Evolutionary conservation across 30 jellyfish, hydroid and myxozoan genomes (phyloP), one percentile per base, ranked within the genome.

Genomic region (Aurelia coerulea): DNA sequence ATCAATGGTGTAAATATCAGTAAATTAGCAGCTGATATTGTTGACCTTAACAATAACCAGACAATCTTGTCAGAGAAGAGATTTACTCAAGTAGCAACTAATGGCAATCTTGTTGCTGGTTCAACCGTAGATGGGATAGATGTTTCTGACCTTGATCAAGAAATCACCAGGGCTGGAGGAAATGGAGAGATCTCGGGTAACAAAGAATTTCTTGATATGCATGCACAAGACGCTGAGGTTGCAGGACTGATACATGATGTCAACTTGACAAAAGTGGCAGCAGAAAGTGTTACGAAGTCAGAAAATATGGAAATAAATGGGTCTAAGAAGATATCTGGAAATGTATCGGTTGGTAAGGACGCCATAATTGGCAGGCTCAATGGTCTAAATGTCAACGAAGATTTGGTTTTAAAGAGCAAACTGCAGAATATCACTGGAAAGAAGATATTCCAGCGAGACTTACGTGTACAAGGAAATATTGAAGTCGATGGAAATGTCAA

Each of bases 1-100:
- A 58, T 93, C 73, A 93, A 93, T 78, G 90, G 84, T 51, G 74
- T 93, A 32, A 80, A 76, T 79, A 56, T 93, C 73, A 59, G 70
- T 2, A 70, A 11, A 34, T 75, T 93, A 41, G 39, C 52, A 54
- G 87, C 53, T 31, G 98, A 88, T 34, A 39, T 79, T 58, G 98
- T 93, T 23, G 78, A 95, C 23, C 54, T 88, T 10, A 50, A 66
- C 60, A 60, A 87, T 17, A 80, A 88, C 31, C 98, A 93, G 53
- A 62, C 74, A 5, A 82, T 93, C 4, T 33, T 80, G 3, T 53
- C 96, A 7, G 79, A 58, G 2, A 85, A 83, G 76, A 62, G 15
- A 9, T 82, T 93, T 76, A 67, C 62, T 8, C 64, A 56, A 1
- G 12, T 93, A 11, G 17, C n/a, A 12, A 49, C 78, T 3, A 35